phyloP scores from a whole-genome alignment of 2,797 vertebrate species.

The Argyrosomus regius region DNA sequence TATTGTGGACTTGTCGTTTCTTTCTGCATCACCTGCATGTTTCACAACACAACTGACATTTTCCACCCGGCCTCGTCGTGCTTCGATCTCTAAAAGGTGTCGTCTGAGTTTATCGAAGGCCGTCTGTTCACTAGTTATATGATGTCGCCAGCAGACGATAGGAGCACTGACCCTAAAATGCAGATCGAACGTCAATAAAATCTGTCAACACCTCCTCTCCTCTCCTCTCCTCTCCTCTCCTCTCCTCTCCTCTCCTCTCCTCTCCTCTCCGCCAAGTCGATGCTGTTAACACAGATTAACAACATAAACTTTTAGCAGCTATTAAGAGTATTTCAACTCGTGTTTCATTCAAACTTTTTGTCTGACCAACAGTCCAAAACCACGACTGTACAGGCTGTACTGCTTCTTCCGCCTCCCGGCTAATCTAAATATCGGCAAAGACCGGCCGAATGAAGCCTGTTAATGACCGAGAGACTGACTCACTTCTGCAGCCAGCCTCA shows the following conservation, averaged over 20 bases:
- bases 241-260: not conserved
- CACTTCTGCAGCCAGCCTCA: too few species aligned
- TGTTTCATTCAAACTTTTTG: not conserved
- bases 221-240: not conserved
- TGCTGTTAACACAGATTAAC: not conserved
- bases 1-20: not conserved
- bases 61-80: not conserved
- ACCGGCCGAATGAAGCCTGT: too few species aligned
- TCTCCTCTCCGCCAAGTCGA: not conserved
- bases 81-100: conserved; percentile 10
- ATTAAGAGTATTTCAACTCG: not conserved
- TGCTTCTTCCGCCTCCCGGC: too few species aligned
- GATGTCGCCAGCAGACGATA: conserved; percentile 2
- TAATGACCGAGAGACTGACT: too few species aligned
- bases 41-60: not conserved
- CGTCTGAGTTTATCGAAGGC: conserved; percentile 25
- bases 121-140: not conserved
- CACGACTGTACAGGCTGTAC: too few species aligned
- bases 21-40: not conserved
- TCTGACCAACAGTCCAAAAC: not conserved
- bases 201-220: not conserved
- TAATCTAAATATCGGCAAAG: too few species aligned
- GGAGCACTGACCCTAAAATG: not conserved
- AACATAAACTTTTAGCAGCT: not conserved
- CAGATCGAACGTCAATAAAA: conserved; percentile 14